Percentiles rank a stretch among this genome's conserved stretches.
These are phyloP conservation scores for Venturia canescens DNA, from an alignment of 1,140 invertebrate genomes.

Conservation along the genomic window DNA sequence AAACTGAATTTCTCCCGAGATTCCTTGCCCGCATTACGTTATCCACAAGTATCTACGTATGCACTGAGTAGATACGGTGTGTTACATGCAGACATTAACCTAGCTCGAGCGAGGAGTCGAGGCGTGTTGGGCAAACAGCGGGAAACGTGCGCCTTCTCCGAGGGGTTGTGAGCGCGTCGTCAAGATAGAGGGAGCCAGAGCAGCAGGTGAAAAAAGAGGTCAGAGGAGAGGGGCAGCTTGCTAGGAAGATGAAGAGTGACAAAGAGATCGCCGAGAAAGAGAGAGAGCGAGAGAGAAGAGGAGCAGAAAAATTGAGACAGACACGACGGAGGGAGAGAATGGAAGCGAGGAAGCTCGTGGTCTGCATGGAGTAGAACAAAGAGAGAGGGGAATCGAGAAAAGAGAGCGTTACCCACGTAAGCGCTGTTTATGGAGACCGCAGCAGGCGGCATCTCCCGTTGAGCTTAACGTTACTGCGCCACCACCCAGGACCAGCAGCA, in stretches of 20 bases:
- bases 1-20: not conserved
- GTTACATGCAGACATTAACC: not conserved
- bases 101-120: constrained; percentile 4
- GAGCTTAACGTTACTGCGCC: constrained; percentile 65
- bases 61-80: not conserved
- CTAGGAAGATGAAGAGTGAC: too few species aligned
- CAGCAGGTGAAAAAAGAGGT: not conserved
- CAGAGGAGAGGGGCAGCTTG: too few species aligned
- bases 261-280: not conserved
- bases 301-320: too few species aligned
- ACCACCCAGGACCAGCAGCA: constrained; percentile 44
- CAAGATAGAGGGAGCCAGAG: not conserved
- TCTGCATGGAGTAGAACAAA: not conserved
- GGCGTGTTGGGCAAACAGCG: constrained; percentile 23
- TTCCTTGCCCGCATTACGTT: not conserved
- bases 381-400: constrained; percentile 1
- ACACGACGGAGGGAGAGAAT: not conserved
- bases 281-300: not conserved
- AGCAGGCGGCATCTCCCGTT: constrained; percentile 67
- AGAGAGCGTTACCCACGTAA: constrained; percentile 51
- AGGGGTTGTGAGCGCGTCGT: constrained; percentile 19
- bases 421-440: constrained; percentile 71
- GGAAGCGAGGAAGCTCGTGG: not conserved
- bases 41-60: not conserved
- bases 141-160: not conserved